phyloP scores from a whole-genome alignment of 2,797 vertebrate genomes.

The Spatula clypeata region DNA sequence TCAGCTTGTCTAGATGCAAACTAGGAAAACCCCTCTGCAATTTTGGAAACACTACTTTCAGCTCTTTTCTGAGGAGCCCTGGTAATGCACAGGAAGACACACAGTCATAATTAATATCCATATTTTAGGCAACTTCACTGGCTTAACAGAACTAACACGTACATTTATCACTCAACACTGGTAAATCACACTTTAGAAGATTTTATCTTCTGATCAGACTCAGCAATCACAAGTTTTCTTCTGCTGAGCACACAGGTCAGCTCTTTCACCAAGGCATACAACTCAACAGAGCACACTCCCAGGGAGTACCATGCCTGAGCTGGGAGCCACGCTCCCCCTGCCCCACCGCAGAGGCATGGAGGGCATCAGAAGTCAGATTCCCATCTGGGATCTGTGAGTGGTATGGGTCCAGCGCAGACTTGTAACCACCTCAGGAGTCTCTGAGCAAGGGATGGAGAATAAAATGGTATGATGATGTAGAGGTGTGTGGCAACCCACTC shows the following conservation, averaged over 20 bases:
- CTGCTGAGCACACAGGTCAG: fast-evolving
- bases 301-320: fast-evolving
- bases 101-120: background rate
- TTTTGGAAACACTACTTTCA: background rate
- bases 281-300: background rate
- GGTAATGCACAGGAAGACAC: background rate
- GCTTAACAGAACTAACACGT: background rate
- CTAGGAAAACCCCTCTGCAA: background rate
- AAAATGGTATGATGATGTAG: fast-evolving
- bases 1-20: background rate
- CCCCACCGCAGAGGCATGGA: background rate
- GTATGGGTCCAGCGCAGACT: background rate
- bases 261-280: background rate
- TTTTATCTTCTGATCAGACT: background rate
- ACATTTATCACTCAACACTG: background rate
- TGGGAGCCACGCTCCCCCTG: background rate
- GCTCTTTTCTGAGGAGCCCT: conserved; percentile 11
- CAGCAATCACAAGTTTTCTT: background rate
- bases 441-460: background rate
- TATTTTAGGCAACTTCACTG: background rate
- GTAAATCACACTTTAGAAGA: background rate
- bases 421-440: background rate
- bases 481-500: background rate
- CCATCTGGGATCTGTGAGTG: fast-evolving
- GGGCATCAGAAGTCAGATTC: background rate